These are phyloP conservation scores for Ptychadena robeensis DNA, from an alignment of 2,797 vertebrate genomes.

Conservation along the genomic window DNA sequence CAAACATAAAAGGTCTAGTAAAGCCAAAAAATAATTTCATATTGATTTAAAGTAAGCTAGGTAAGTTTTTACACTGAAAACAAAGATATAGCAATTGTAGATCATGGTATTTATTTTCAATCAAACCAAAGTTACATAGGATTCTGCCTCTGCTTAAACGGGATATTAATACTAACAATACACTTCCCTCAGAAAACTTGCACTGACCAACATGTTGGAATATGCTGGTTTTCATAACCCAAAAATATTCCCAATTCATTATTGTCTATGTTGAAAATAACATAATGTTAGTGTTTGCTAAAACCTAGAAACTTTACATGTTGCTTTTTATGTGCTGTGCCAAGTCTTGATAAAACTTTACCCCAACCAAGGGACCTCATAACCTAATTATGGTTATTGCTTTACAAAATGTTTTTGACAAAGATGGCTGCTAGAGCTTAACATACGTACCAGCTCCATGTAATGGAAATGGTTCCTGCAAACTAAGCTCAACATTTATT, in stretches of 20 bases:
- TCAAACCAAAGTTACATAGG: conserved; percentile 99
- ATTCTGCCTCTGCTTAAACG: conserved; percentile 99
- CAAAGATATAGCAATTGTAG: conserved; percentile 98
- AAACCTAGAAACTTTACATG: conserved; percentile 88
- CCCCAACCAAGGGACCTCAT: conserved; percentile 90
- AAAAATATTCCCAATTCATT: conserved; percentile 81
- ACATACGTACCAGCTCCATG: conserved; percentile 81
- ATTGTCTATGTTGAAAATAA: conserved; percentile 82
- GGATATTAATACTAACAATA: conserved; percentile 90
- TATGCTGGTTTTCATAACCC: conserved; percentile 81
- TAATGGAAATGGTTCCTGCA: conserved; percentile 86
- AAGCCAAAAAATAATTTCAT: conserved; percentile 99
- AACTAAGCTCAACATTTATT: conserved; percentile 90
- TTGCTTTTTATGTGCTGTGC: conserved; percentile 90
- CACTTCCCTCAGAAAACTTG: conserved; percentile 86
- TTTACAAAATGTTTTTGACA: conserved; percentile 88
- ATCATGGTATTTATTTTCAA: conserved; percentile 98
- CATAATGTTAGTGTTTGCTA: conserved; percentile 82
- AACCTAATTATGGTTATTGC: conserved; percentile 89
- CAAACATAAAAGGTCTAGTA: conserved; percentile 99
- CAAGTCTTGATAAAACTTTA: conserved; percentile 86
- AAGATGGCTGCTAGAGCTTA: conserved; percentile 88
- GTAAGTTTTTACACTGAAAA: conserved; percentile 94
- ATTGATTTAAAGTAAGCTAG: conserved; percentile 96
- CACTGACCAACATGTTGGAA: conserved; percentile 83